phyloP scores from a whole-genome alignment of 2,888 invertebrate species.

The Rhagium mordax region DNA sequence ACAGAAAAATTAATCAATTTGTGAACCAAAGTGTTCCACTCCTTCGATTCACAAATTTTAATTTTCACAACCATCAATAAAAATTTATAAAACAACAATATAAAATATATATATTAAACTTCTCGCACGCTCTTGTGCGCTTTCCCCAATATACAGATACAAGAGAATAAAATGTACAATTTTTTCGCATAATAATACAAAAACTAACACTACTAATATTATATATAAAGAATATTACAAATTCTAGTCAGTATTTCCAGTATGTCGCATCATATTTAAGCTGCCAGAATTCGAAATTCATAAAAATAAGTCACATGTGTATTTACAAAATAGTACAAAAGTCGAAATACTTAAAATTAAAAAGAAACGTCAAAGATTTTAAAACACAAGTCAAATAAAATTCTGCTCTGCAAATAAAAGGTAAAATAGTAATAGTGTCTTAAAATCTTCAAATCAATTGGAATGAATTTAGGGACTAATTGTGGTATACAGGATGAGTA shows the following conservation, averaged over 20 bases:
- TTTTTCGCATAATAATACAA: constrained; percentile 51
- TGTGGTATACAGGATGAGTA: constrained; percentile 25
- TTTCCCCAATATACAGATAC: constrained; percentile 69
- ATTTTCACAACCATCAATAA: constrained; percentile 64
- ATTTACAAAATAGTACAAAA: constrained; percentile 51
- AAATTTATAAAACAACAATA: constrained; percentile 65
- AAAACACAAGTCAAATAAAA: constrained; percentile 40
- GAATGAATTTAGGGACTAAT: constrained; percentile 36
- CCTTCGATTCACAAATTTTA: constrained; percentile 56
- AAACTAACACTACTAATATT: constrained; percentile 52
- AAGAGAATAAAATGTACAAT: constrained; percentile 49
- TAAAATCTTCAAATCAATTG: constrained; percentile 45
- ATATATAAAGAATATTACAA: constrained; percentile 45
- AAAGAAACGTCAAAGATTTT: constrained; percentile 42
- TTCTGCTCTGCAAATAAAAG: neutral
- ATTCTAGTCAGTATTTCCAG: constrained; percentile 25
- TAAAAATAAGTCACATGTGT: constrained; percentile 52
- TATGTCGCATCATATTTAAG: constrained; percentile 41
- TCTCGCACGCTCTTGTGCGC: constrained; percentile 59
- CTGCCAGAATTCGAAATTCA: constrained; percentile 36
- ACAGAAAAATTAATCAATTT: constrained; percentile 59
- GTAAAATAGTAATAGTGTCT: constrained; percentile 29
- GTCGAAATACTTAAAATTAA: constrained; percentile 44
- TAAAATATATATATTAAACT: constrained; percentile 63
- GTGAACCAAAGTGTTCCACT: constrained; percentile 62